phyloP scores from a whole-genome alignment of 2,888 invertebrate genomes.

The Hermaeophaga mercurialis region DNA sequence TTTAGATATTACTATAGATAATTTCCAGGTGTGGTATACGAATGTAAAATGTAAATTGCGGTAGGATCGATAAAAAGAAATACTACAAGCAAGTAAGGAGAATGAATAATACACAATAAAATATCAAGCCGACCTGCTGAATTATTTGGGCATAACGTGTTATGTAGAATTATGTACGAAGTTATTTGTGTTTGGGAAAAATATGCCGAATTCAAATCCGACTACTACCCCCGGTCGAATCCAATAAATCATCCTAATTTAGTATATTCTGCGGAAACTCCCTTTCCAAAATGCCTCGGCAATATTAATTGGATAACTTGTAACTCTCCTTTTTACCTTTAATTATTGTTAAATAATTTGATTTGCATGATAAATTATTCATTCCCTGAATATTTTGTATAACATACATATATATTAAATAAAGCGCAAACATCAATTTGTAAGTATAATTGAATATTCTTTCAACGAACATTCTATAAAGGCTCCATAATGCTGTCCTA shows the following conservation, averaged over 20 bases:
- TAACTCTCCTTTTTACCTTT: slow-evolving; percentile 16
- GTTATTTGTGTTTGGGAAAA: slow-evolving; percentile 19
- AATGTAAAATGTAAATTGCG: slow-evolving; percentile 6
- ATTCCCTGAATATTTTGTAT: too few relatives aligned
- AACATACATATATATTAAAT: too few relatives aligned
- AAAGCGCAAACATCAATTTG: too few relatives aligned
- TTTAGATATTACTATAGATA: slow-evolving; percentile 12
- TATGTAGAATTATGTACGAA: slow-evolving; percentile 19
- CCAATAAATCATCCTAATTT: slow-evolving; percentile 28
- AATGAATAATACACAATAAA: slow-evolving; percentile 1
- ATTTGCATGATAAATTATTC: too few relatives aligned
- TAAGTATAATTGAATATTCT: too few relatives aligned
- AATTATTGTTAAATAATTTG: neutral
- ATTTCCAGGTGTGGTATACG: slow-evolving; percentile 9
- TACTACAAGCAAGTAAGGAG: slow-evolving; percentile 3
- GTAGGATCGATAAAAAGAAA: slow-evolving; percentile 9
- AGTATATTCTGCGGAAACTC: slow-evolving; percentile 20
- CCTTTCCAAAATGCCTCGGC: slow-evolving; percentile 23
- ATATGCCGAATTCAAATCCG: slow-evolving; percentile 24
- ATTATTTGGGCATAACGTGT: slow-evolving; percentile 6
- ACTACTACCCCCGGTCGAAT: slow-evolving; percentile 4
- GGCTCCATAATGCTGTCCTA: too few relatives aligned
- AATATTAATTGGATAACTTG: slow-evolving; percentile 24
- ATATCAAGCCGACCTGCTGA: neutral
- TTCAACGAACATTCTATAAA: too few relatives aligned